Percentiles rank a stretch among this genome's conserved stretches.
Conservation (phyloP, 2,797 vertebrate species). For the Cryptoprocta ferox region DNA sequence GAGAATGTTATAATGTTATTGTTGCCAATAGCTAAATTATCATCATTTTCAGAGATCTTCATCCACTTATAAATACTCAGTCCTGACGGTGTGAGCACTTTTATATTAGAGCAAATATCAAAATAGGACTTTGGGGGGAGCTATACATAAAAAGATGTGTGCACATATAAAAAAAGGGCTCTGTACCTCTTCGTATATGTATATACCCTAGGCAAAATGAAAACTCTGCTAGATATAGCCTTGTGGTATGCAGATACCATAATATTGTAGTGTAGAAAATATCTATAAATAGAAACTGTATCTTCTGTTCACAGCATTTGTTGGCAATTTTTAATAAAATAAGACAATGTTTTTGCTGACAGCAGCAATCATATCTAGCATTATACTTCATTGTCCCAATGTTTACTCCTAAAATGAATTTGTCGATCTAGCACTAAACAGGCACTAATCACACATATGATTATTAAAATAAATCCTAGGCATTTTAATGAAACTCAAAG, state of each 20-base stretch:
- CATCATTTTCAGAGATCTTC: slow-evolving; percentile 62
- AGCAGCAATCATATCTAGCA: slow-evolving; percentile 47
- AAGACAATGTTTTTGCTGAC: slow-evolving; percentile 70
- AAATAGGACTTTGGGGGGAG: slow-evolving; percentile 57
- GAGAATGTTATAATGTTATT: slow-evolving; percentile 54
- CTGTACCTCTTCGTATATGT: background rate
- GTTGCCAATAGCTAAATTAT: slow-evolving; percentile 57
- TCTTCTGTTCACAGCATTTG: slow-evolving; percentile 55
- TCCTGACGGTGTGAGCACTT: background rate
- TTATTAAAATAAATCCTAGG: slow-evolving; percentile 65
- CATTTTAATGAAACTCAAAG: slow-evolving; percentile 71
- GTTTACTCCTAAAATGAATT: slow-evolving; percentile 76
- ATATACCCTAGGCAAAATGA: slow-evolving; percentile 38
- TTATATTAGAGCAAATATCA: slow-evolving; percentile 57
- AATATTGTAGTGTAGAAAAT: slow-evolving; percentile 31
- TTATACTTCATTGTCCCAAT: slow-evolving; percentile 58
- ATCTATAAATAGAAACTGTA: slow-evolving; percentile 52
- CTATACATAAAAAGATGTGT: slow-evolving; percentile 36
- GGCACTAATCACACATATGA: slow-evolving; percentile 44
- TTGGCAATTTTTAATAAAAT: slow-evolving; percentile 73
- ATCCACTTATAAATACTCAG: slow-evolving; percentile 53
- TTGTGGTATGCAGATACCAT: background rate
- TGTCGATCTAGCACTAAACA: slow-evolving; percentile 72
- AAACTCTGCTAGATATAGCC: background rate
- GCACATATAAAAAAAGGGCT: background rate